These are phyloP conservation scores for Drosophila nr. perissopoda DNA, from an alignment of 2,888 invertebrate species.

Conservation along the genomic window DNA sequence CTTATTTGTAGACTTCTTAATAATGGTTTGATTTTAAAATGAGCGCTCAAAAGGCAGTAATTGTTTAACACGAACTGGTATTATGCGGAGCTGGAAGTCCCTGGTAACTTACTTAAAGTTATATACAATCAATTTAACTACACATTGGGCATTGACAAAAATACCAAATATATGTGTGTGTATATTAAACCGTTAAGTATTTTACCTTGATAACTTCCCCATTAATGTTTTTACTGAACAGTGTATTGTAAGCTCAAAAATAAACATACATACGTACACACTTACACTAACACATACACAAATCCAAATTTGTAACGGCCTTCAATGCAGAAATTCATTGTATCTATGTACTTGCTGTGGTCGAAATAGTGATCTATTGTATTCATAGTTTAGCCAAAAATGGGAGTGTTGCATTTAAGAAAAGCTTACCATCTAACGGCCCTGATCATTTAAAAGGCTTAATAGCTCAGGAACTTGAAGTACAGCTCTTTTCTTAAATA, in stretches of 20 bases:
- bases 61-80: constrained; percentile 12
- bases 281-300: constrained; percentile 17
- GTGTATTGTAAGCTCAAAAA: constrained; percentile 45
- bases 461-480: not conserved
- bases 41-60: constrained; percentile 16
- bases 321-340: constrained; percentile 45
- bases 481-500: not conserved
- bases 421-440: constrained; percentile 48
- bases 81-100: constrained; percentile 23
- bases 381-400: constrained; percentile 36
- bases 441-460: constrained; percentile 52
- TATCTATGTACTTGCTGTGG: constrained; percentile 36
- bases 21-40: constrained; percentile 37
- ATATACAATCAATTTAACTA: constrained; percentile 43
- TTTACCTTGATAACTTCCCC: constrained; percentile 72
- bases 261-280: constrained; percentile 32
- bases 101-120: constrained; percentile 32
- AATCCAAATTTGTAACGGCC: constrained; percentile 56
- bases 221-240: constrained; percentile 44
- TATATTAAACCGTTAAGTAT: constrained; percentile 47
- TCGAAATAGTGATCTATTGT: constrained; percentile 54
- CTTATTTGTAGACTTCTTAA: constrained; percentile 20
- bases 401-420: constrained; percentile 59
- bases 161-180: constrained; percentile 11
- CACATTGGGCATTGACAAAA: constrained; percentile 42